These are phyloP conservation scores for Terrapene triunguis DNA, from an alignment of 2,113 vertebrate genomes.

Conservation along the genomic window DNA sequence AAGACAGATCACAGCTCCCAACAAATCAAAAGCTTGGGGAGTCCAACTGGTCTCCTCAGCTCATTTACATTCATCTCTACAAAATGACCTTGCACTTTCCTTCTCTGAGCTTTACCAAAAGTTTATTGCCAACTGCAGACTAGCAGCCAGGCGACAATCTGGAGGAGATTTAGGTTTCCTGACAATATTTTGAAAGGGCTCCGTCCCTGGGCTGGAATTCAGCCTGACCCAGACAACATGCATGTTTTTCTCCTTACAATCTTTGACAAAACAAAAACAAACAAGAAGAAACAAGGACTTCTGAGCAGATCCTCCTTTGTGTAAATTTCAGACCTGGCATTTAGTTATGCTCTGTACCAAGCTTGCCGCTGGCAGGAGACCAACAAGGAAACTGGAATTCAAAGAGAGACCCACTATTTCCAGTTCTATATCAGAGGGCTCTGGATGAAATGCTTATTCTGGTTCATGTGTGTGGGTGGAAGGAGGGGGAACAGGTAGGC, in stretches of 20 bases:
- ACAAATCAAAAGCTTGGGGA: neutral
- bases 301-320: conserved; percentile 45
- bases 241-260: conserved; percentile 41
- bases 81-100: neutral
- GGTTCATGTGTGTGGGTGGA: neutral
- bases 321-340: conserved; percentile 20
- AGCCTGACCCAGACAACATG: conserved; percentile 45
- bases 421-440: neutral
- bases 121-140: neutral
- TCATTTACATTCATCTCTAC: neutral
- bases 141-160: conserved; percentile 5
- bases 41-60: neutral
- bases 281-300: conserved; percentile 53
- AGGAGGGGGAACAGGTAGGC: neutral
- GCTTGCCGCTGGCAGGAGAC: neutral
- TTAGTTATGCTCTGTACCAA: conserved; percentile 15
- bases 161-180: conserved; percentile 29
- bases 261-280: conserved; percentile 63
- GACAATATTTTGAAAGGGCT: conserved; percentile 20
- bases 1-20: neutral
- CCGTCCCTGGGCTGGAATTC: conserved; percentile 31
- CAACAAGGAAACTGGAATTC: conserved; percentile 37
- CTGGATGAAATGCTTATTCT: neutral
- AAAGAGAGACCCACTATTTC: conserved; percentile 25
- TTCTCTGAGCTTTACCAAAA: neutral